Base-by-base conservation (phyloP, 2,113 vertebrate species). In the Strigops habroptila region DNA sequence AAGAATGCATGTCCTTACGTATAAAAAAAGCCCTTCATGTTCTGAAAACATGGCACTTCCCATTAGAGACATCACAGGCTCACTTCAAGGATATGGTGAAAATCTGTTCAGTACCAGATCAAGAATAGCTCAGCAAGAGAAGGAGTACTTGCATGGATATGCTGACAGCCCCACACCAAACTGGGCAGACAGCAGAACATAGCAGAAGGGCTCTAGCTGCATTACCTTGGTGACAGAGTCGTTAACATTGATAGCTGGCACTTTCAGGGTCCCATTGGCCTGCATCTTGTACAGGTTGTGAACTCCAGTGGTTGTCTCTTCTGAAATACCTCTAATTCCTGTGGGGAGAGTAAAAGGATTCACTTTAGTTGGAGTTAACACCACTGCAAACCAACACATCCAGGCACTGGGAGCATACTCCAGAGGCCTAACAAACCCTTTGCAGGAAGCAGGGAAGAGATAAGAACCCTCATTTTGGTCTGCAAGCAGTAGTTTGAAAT, bases 221-320 rank as follows among this genome's bases (percentile, higher is more conserved):
- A 25, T 92, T 97, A 99, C 99, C 99, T 99, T 99, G 27, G 99
- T 99, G 94, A 99, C 99, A 0, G 99, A 99, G 95, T 99, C 99
- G 0, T 99, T 99, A 87, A 99, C 99, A 5, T 99, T 99, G 97
- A 99, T 99, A 84, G 99, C 99, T 18, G 99, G 98, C 62, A 99
- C 97, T 93, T 99, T 99, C 60, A 99, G 98, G 14, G 99, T 98
- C 25, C 99, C 99, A 0, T 91, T 99, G 75, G 98, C 98, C 94
- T 99, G 87, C 99, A 99, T 99, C 98, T 99, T 99, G 97, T 99
- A 99, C 37, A 99, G 98, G 94, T 99, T 99, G 97, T 99, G 99
- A 91, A 99, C 99, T 1, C 99, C 99, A 18, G 99, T 99, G 5
- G 99, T 99, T 3, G 99, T 99, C 96, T 99, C 99, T 93, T 99